These are phyloP conservation scores for Sigmodon hispidus DNA, from an alignment of 2,113 vertebrate species.

Conservation along the genomic window DNA sequence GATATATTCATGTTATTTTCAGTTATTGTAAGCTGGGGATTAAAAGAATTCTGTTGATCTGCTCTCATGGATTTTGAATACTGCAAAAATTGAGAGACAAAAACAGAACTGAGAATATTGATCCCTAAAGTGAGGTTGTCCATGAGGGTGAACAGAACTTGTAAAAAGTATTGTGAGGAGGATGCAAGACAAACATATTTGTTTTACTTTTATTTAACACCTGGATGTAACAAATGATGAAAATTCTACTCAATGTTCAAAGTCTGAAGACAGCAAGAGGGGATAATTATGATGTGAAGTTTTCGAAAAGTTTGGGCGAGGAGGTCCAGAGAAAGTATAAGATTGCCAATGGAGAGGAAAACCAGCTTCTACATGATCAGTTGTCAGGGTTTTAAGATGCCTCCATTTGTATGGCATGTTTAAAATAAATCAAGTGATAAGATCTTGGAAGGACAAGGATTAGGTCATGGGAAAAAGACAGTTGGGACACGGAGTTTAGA, in stretches of 20 bases:
- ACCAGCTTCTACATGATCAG: background rate
- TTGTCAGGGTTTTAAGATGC: background rate
- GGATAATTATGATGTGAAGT: background rate
- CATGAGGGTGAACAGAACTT: background rate
- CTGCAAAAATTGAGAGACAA: background rate
- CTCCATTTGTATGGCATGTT: background rate
- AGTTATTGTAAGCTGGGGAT: background rate
- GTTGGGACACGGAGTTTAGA: background rate
- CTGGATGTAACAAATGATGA: background rate
- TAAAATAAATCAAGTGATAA: background rate
- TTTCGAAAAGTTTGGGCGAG: background rate
- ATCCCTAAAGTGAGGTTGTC: background rate
- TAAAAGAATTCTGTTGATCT: background rate
- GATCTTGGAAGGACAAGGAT: background rate
- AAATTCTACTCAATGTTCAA: background rate
- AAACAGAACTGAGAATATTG: background rate
- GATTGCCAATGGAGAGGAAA: background rate
- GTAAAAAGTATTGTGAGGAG: background rate
- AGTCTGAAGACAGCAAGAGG: background rate
- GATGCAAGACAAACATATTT: background rate
- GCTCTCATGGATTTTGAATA: background rate
- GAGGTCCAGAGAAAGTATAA: background rate
- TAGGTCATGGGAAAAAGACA: background rate
- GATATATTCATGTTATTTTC: background rate
- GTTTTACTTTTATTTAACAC: background rate